Evolutionary conservation across 2,113 vertebrate genomes (phyloP).

Genomic region (Crypturellus undulatus): DNA sequence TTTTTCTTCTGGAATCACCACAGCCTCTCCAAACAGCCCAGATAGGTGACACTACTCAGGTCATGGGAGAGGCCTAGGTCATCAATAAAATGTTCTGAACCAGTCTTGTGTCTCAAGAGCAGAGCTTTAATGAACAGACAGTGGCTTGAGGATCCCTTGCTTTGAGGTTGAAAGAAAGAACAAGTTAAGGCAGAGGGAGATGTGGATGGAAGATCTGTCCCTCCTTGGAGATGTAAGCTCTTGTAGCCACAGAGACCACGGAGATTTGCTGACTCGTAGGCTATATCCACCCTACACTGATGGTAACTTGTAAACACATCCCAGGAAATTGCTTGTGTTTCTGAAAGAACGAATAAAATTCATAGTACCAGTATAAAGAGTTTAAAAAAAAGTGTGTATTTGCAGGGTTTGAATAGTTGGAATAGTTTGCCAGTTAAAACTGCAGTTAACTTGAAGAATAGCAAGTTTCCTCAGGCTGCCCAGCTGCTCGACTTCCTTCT

Average conservation of each 20-base stretch:
- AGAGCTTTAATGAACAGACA: not conserved
- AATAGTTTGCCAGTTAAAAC: not conserved
- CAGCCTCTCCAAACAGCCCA: not conserved
- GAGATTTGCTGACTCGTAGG: not conserved
- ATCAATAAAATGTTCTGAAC: not conserved
- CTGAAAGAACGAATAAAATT: not conserved
- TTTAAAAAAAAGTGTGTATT: not conserved
- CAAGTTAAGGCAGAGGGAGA: constrained; percentile 35
- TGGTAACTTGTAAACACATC: not conserved
- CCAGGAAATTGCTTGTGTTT: not conserved
- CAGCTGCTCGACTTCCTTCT: not conserved
- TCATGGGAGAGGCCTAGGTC: not conserved
- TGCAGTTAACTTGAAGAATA: not conserved
- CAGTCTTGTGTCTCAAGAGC: not conserved
- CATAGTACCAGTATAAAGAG: not conserved
- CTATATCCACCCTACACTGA: not conserved
- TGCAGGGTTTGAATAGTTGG: not conserved
- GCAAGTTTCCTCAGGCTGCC: not conserved
- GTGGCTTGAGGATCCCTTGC: not conserved
- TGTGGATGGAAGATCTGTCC: not conserved
- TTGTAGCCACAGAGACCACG: constrained; percentile 2
- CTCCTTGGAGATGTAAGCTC: constrained; percentile 24
- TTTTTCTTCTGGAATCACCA: not conserved
- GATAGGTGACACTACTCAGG: not conserved
- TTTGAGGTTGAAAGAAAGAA: constrained; percentile 14